These are phyloP conservation scores for Eriocheir sinensis DNA, from an alignment of 1,140 invertebrate genomes.

Conservation along the genomic window DNA sequence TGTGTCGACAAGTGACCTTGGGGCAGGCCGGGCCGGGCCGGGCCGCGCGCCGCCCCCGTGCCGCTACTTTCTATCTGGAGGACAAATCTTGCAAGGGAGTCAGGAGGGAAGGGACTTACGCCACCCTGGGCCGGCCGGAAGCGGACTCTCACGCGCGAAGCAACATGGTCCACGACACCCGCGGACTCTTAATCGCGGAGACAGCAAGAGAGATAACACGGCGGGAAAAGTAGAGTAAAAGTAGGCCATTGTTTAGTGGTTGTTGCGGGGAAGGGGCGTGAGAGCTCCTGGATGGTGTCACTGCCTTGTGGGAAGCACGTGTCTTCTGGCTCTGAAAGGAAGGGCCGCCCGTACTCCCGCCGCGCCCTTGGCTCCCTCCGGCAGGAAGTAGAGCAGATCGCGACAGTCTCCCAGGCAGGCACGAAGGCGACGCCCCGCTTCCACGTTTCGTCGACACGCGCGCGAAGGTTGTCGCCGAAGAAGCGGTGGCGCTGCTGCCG, in stretches of 20 bases:
- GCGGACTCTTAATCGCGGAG: not conserved
- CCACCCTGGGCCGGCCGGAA: not conserved
- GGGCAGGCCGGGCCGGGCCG: not conserved
- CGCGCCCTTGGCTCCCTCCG: not conserved
- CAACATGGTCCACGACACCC: not conserved
- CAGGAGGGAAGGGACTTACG: not conserved
- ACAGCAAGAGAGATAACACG: not conserved
- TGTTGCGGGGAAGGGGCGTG: not conserved
- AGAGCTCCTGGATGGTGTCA: not conserved
- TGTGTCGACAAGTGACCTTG: not conserved
- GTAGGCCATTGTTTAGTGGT: too few relatives aligned
- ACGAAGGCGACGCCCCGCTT: not conserved
- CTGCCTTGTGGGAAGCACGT: not conserved
- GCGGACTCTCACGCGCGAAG: not conserved
- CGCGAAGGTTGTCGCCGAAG: not conserved
- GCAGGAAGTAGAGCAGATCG: not conserved
- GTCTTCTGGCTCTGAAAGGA: not conserved
- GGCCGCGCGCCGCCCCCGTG: not conserved
- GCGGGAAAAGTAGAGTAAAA: not conserved
- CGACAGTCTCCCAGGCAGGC: not conserved
- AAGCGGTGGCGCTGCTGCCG: not conserved
- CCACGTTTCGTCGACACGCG: not conserved
- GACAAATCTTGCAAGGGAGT: not conserved
- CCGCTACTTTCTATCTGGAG: not conserved
- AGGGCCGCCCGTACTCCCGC: not conserved